Conservation (phyloP, 2,797 vertebrate genomes). For the Poecilia gillii region DNA sequence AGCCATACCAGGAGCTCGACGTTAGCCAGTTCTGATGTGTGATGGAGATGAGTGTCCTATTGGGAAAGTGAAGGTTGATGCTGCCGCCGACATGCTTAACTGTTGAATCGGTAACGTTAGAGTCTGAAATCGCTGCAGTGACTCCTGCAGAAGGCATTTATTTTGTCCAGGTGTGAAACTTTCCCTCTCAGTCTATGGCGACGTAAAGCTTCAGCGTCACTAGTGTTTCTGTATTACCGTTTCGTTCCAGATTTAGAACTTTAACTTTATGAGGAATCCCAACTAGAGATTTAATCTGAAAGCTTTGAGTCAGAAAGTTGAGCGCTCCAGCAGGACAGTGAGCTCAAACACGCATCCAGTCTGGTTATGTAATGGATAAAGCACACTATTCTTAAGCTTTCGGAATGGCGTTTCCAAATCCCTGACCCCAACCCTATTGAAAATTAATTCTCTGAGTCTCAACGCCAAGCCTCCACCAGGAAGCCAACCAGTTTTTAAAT, state of each 20-base stretch:
- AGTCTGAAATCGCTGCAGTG: background rate
- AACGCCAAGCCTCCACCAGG: background rate
- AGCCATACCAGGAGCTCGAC: background rate
- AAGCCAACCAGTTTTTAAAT: background rate
- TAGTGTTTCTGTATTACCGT: background rate
- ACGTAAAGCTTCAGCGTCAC: background rate
- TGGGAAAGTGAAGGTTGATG: background rate
- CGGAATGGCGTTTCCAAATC: background rate
- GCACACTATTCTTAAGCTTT: background rate
- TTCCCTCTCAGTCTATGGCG: background rate
- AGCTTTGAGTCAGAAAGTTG: background rate
- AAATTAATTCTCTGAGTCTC: background rate
- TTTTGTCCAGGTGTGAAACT: background rate
- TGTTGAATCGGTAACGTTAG: background rate
- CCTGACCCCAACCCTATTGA: background rate
- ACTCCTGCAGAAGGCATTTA: background rate
- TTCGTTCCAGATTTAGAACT: background rate
- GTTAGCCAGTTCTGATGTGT: background rate
- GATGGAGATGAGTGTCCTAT: background rate
- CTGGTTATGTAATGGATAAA: background rate
- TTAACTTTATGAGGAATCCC: background rate
- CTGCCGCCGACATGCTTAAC: background rate
- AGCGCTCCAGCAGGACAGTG: background rate
- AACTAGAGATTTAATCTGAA: background rate
- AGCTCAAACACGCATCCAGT: background rate